Evolutionary conservation across 2,888 invertebrate species (phyloP).

Genomic region (Pocota personata): DNA sequence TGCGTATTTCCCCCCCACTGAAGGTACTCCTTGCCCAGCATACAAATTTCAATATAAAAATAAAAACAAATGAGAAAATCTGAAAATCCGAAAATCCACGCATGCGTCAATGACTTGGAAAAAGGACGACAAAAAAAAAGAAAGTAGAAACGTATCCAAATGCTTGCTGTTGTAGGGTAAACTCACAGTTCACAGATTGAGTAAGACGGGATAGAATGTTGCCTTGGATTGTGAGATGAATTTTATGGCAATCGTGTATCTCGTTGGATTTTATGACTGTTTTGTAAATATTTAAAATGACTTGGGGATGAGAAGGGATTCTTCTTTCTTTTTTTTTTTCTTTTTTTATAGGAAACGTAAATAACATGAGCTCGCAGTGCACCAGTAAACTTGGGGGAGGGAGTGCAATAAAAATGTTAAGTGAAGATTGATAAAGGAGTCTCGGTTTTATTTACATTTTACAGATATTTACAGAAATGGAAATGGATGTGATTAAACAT

Average conservation of each 20-base stretch:
- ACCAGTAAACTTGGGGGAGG: background rate
- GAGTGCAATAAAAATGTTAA: conserved; percentile 2
- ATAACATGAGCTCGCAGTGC: background rate
- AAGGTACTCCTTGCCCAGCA: background rate
- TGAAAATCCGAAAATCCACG: conserved; percentile 49
- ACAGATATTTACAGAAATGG: conserved; percentile 1
- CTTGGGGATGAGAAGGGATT: background rate
- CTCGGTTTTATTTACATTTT: background rate
- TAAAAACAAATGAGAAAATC: conserved; percentile 42
- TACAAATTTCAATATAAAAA: conserved; percentile 28
- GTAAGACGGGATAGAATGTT: background rate
- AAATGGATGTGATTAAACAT: background rate
- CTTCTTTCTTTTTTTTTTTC: too few species aligned
- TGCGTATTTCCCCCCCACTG: conserved; percentile 29
- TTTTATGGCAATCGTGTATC: conserved; percentile 12
- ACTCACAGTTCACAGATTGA: background rate
- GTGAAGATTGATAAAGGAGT: conserved; percentile 12
- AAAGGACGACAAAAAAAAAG: conserved; percentile 23
- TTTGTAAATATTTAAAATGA: conserved; percentile 52
- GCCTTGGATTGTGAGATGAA: background rate
- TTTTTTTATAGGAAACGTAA: conserved; percentile 33
- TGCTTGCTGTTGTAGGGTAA: conserved; percentile 23
- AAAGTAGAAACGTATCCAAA: background rate
- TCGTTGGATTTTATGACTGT: conserved; percentile 39
- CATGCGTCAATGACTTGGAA: conserved; percentile 54